These are phyloP conservation scores for Protobothrops flavoviridis DNA, from an alignment of 2,113 vertebrate genomes.

Conservation along the genomic window DNA sequence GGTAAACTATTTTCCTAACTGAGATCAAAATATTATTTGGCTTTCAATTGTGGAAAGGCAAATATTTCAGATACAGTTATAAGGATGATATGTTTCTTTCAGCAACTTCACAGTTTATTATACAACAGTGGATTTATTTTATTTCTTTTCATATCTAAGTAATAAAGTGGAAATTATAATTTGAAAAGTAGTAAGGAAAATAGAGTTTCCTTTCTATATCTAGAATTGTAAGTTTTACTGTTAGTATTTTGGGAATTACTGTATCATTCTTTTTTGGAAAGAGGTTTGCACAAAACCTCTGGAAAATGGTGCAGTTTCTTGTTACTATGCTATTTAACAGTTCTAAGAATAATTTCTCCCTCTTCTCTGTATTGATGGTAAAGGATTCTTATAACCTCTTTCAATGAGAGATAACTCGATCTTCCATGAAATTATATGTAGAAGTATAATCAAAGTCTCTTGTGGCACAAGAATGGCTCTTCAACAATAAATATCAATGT, in stretches of 20 bases:
- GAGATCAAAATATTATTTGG: not conserved
- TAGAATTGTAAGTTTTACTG: not conserved
- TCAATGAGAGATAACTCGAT: conserved; percentile 5
- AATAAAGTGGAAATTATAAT: not conserved
- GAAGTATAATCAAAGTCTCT: conserved; percentile 10
- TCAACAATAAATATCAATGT: conserved; percentile 35
- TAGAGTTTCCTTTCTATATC: not conserved
- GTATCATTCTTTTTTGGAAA: not conserved
- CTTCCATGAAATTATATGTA: not conserved
- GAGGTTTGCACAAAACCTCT: not conserved
- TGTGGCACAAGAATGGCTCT: conserved; percentile 23
- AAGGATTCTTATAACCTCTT: not conserved
- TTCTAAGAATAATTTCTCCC: not conserved
- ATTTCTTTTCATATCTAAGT: not conserved
- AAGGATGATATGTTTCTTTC: not conserved
- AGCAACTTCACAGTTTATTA: not conserved
- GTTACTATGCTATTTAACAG: not conserved
- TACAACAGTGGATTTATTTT: not conserved
- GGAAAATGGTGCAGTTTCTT: not conserved
- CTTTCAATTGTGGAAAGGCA: not conserved
- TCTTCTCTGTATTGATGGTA: not conserved
- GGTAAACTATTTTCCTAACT: not conserved
- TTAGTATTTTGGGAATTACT: not conserved
- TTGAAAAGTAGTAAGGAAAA: not conserved
- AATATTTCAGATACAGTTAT: not conserved